phyloP scores from a whole-genome alignment of 2,113 vertebrate genomes.

The Perccottus glenii region DNA sequence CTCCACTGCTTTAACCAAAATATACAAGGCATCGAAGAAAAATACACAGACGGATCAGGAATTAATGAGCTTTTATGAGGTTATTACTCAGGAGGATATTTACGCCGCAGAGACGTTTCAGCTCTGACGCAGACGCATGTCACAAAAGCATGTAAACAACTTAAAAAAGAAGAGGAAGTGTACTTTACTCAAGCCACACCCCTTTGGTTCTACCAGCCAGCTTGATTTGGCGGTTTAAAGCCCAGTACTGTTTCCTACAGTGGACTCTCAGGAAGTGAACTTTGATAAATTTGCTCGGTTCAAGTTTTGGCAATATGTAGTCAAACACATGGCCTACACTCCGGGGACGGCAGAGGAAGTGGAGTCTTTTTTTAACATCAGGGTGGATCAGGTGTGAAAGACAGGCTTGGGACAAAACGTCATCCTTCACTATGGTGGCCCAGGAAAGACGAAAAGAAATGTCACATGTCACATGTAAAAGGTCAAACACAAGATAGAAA shows the following conservation, averaged over 20 bases:
- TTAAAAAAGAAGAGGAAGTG: conserved; percentile 22
- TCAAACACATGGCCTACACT: conserved; percentile 10
- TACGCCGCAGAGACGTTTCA: conserved; percentile 14
- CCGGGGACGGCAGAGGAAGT: neutral
- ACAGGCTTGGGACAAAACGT: neutral
- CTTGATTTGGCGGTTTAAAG: conserved; percentile 56
- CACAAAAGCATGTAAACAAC: neutral
- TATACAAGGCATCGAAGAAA: conserved; percentile 45
- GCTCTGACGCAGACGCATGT: neutral
- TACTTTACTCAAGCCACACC: conserved; percentile 7
- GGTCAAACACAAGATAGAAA: neutral
- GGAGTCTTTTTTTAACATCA: neutral
- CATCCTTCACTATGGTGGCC: no score
- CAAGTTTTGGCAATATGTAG: conserved; percentile 18
- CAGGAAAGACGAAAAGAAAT: no score
- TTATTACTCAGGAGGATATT: conserved; percentile 37
- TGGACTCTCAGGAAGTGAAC: conserved; percentile 27
- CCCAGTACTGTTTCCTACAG: conserved; percentile 24
- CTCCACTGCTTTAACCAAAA: conserved; percentile 39
- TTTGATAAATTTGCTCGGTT: conserved; percentile 20
- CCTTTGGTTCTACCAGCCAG: conserved; percentile 6
- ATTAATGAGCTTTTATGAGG: conserved; percentile 37
- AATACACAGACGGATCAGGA: conserved; percentile 42
- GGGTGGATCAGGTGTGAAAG: conserved; percentile 26
- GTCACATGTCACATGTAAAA: conserved; percentile 1